Evolutionary conservation across 2,113 vertebrate species (phyloP).

Genomic region (Plestiodon gilberti): DNA sequence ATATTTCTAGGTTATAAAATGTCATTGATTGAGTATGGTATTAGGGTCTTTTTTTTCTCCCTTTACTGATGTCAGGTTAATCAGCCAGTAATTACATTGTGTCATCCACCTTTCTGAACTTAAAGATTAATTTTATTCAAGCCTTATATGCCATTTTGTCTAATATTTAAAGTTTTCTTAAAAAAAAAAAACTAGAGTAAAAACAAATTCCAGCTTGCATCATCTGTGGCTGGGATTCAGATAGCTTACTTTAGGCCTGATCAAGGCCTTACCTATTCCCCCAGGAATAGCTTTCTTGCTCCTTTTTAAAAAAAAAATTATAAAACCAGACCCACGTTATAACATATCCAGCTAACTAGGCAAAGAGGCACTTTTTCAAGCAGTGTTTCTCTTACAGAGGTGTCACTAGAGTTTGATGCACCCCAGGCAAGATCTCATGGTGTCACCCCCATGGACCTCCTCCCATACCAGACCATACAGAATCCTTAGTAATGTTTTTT

Average conservation of each 20-base stretch:
- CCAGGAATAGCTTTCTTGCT: neutral
- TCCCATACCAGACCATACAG: too few relatives aligned
- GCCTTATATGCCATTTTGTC: neutral
- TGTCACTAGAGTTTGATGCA: too few relatives aligned
- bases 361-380: too few relatives aligned
- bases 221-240: neutral
- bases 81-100: constrained; percentile 11
- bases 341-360: too few relatives aligned
- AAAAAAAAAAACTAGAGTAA: neutral
- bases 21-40: constrained; percentile 21
- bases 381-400: too few relatives aligned
- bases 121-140: constrained; percentile 1
- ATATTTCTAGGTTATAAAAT: constrained; percentile 12
- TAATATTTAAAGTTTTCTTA: neutral
- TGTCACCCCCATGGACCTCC: too few relatives aligned
- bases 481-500: too few relatives aligned
- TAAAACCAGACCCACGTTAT: too few relatives aligned
- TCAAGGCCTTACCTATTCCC: neutral
- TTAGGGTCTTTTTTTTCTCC: neutral
- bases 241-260: neutral
- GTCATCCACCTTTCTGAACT: neutral
- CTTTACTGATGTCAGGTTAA: constrained; percentile 21
- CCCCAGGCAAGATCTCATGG: too few relatives aligned
- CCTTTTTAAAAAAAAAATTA: too few relatives aligned
- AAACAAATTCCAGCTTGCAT: constrained; percentile 1